Conservation (phyloP, 2,113 vertebrate genomes). For the Cebidichthys violaceus region DNA sequence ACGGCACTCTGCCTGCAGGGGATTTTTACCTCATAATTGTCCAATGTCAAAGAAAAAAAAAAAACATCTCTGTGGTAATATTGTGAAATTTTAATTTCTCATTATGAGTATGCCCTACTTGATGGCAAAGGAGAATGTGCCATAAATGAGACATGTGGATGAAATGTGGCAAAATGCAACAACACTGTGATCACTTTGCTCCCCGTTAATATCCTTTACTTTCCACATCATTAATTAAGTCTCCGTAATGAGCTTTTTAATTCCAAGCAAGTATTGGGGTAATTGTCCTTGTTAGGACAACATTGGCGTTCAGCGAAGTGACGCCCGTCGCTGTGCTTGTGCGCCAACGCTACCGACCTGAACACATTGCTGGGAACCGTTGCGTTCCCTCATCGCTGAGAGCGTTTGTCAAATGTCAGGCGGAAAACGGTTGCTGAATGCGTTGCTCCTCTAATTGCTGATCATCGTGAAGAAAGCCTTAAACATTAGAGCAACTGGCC, state of each 20-base stretch:
- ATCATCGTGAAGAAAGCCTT: background rate
- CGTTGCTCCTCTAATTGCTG: background rate
- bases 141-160: constrained; percentile 47
- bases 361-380: background rate
- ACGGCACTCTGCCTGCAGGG: background rate
- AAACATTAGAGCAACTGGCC: background rate
- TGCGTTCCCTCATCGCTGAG: background rate
- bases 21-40: constrained; percentile 19
- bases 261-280: constrained; percentile 60
- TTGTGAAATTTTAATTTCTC: constrained; percentile 1
- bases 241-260: constrained; percentile 66
- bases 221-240: constrained; percentile 69
- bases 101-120: constrained; percentile 15
- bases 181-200: constrained; percentile 27
- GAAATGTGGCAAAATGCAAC: constrained; percentile 33
- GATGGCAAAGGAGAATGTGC: constrained; percentile 33
- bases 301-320: constrained; percentile 45
- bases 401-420: constrained; percentile 42
- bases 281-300: constrained; percentile 65
- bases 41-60: constrained; percentile 14
- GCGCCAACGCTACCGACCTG: constrained; percentile 45
- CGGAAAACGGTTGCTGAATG: background rate
- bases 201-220: constrained; percentile 67
- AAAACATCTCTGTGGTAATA: background rate
- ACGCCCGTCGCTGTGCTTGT: constrained; percentile 53